phyloP scores from a whole-genome alignment of 1,140 invertebrate genomes.

The Bacillus rossius region DNA sequence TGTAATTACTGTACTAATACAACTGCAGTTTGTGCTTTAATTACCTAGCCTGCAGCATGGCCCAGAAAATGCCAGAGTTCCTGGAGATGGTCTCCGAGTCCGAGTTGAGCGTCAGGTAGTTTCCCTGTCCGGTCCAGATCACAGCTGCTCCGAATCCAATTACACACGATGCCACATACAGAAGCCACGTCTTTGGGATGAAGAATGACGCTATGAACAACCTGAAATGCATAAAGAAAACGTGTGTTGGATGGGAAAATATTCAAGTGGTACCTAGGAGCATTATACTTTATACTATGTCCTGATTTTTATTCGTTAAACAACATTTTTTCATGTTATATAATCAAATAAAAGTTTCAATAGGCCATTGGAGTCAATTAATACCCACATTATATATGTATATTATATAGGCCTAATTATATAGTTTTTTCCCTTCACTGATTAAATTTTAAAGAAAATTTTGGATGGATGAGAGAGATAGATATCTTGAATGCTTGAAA shows the following conservation, averaged over 20 bases:
- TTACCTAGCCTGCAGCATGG: slow-evolving; percentile 85
- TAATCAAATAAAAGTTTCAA: neutral
- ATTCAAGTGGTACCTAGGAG: neutral
- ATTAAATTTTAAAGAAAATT: too few species aligned
- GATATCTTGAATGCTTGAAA: too few species aligned
- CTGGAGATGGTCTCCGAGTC: slow-evolving; percentile 78
- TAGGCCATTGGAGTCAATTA: too few species aligned
- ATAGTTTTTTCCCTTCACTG: too few species aligned
- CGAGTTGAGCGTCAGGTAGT: slow-evolving; percentile 89
- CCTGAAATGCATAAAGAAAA: slow-evolving; percentile 42
- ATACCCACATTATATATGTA: too few species aligned
- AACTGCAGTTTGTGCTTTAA: too few species aligned
- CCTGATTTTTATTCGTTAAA: neutral
- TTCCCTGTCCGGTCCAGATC: slow-evolving; percentile 90
- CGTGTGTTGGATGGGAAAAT: slow-evolving; percentile 1
- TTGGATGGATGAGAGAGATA: too few species aligned
- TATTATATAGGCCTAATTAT: too few species aligned
- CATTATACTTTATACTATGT: neutral
- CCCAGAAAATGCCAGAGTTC: slow-evolving; percentile 95
- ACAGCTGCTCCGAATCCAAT: slow-evolving; percentile 87
- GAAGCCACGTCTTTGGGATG: slow-evolving; percentile 69
- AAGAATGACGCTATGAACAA: slow-evolving; percentile 79
- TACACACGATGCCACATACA: slow-evolving; percentile 79
- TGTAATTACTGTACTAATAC: too few species aligned
- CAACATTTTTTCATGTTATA: neutral